Base-by-base conservation (phyloP, 1,140 invertebrate species). In the Drosophila nasuta region DNA sequence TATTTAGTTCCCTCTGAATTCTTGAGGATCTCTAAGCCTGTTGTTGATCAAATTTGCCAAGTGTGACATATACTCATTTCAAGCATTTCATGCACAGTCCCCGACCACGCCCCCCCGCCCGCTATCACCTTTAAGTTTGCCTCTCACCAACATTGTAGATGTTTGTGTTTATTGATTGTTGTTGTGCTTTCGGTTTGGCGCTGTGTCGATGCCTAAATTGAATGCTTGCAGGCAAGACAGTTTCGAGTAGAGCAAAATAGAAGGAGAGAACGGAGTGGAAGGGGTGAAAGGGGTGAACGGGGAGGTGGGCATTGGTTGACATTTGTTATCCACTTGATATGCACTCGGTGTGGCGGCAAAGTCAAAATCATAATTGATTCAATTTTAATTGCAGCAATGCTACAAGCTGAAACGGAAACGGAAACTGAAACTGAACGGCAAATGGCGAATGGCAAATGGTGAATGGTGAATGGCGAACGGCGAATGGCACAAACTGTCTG, bases 361-460 rank as follows among this genome's bases (percentile, higher is more conserved):
- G 82, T 74, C 82, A 86, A 82, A 85, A 75, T 86, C 82, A 86
- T 86, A 87, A 86, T 86, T 86, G 82, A 86, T 86, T 86, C 82
- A 87, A 81, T 87, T 86, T 86, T 86, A 86, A 86, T 86, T 86
- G 82, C 67, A 66, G 79, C 75, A 51, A 63, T 82, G 70, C 63
- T 64, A 56, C 46, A 59, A 74, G 43, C 64, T 28, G 51, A 54
- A 54, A 30, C 64, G 15, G 64, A 35, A 57, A 13, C 30, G 56
- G 69, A 49, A 52, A 54, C 48, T 25, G 69, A 49, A 45, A 46
- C 48, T 25, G 56, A 46, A 56, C 25, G 35, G 17, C n/a, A 70
- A 69, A 52, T 13, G 48, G 20, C 20, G 13, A 17, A 17, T 15
- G 15, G 15, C 15, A 15, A 43, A 63, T 38, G 35, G 38, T 30